Base-by-base conservation (phyloP, 2,113 vertebrate genomes). In the Pseudorhombus dupliciocellatus region DNA sequence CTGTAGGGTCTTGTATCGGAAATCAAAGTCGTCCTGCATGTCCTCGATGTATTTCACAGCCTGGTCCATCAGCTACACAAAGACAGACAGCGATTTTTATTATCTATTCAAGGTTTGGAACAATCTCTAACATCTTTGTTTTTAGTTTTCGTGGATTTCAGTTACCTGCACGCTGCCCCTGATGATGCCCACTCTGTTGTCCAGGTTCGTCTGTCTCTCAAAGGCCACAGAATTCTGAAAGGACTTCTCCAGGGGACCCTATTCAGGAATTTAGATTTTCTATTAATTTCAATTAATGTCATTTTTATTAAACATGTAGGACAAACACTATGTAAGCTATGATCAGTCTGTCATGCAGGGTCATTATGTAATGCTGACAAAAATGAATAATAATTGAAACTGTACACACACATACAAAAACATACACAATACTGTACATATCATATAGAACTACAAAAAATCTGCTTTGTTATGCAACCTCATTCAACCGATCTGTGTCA, bases 1-100 rank as follows among this genome's bases (percentile, higher is more conserved):
- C 79, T 98, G 96, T 48, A 98, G 93, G 42, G 95, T 98, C 94
- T 98, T 99, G 86, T 96, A 99, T 44, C 97, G 95, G 90, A 98
- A 99, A 87, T 99, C 97, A 90, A 99, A 98, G 84, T 98, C 97
- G 40, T 98, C 97, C 86, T 99, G 97, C 89, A 98, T 88, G 85
- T 99, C 96, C 88, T 98, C 96, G 68, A 98, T 92, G 90, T 94
- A 95, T 88, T 98, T 99, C 69, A 97, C 95, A 51, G 95, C 95
- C 91, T 98, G 97, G 82, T 99, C 97, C 87, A 97, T 95, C 92
- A 97, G 88, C 97, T 99, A 57, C 3, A 75, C 18, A 58, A 0
- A 44, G 1, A 62, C 15, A 55, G 42, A 55, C 1, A n/a, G 55
- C 21, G 25, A 20, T 57, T 72, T 14, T 24, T 2, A n/a, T n/a